These are phyloP conservation scores for Agrochola lychnidis DNA, from an alignment of 2,888 invertebrate genomes.

Conservation along the genomic window DNA sequence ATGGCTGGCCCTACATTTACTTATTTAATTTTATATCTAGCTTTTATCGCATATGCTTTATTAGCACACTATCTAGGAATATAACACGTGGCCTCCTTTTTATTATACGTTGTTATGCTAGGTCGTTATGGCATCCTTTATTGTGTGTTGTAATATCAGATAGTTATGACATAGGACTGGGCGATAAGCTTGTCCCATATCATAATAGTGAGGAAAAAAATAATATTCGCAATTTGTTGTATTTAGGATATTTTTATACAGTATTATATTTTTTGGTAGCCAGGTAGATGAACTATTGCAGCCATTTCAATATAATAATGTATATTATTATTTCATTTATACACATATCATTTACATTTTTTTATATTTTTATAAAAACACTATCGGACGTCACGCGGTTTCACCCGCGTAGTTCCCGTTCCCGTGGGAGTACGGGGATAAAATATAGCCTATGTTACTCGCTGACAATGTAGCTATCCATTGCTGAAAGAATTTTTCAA, in stretches of 20 bases:
- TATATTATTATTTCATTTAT: no score
- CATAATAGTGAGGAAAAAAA: neutral
- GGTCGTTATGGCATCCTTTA: neutral
- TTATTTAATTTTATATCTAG: conserved; percentile 40
- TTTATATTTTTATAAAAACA: no score
- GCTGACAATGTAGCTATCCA: no score
- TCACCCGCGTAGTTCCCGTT: no score
- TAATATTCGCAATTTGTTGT: neutral
- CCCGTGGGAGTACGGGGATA: no score
- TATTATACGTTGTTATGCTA: neutral
- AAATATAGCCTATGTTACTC: no score
- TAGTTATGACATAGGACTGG: neutral
- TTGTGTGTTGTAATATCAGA: neutral
- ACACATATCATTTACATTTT: no score
- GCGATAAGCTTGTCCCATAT: neutral
- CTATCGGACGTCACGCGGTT: no score
- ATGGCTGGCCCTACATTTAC: conserved; percentile 45
- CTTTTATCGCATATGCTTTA: conserved; percentile 13
- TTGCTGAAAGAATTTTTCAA: no score
- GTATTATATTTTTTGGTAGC: neutral
- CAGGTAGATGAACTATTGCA: neutral
- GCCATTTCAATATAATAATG: no score
- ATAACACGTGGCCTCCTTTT: conserved; percentile 1
- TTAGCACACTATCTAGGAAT: conserved; percentile 1
- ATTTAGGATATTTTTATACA: no score